Evolutionary conservation across 2,113 vertebrate genomes (phyloP).

Genomic region (Cynocephalus volans): DNA sequence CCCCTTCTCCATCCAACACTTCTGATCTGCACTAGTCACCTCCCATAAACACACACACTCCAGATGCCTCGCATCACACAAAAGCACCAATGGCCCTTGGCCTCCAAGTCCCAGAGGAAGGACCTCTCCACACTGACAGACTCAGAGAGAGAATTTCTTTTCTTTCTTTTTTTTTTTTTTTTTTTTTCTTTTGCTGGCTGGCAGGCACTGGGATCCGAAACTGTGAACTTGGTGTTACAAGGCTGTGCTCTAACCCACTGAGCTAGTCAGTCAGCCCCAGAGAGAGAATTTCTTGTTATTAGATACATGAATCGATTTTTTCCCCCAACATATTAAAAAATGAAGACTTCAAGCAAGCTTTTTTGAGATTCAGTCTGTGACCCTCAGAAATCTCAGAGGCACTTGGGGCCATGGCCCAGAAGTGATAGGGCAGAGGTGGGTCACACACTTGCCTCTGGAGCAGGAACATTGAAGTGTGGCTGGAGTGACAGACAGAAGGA

Average conservation of each 20-base stretch:
- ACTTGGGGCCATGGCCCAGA: background rate
- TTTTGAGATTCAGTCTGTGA: background rate
- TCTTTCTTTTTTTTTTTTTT: background rate
- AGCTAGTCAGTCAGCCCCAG: background rate
- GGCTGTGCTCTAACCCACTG: too few relatives aligned
- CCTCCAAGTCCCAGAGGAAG: background rate
- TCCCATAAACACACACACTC: background rate
- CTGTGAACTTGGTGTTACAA: too few relatives aligned
- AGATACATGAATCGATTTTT: background rate
- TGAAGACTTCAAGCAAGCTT: slow-evolving; percentile 9
- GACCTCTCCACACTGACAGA: background rate
- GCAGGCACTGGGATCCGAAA: too few relatives aligned
- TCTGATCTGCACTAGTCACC: background rate
- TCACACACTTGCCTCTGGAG: background rate
- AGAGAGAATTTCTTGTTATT: background rate
- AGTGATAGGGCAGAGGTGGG: background rate
- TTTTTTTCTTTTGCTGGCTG: background rate
- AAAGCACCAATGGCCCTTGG: background rate
- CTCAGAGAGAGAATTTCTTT: background rate
- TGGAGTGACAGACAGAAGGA: slow-evolving; percentile 68
- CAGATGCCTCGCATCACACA: background rate
- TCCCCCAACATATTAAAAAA: background rate
- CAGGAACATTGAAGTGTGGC: background rate
- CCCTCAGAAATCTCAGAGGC: background rate
- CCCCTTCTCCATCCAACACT: background rate